These are phyloP conservation scores for Leptoteleia sp. DNA, from an alignment of 1,140 invertebrate genomes.

Conservation along the genomic window DNA sequence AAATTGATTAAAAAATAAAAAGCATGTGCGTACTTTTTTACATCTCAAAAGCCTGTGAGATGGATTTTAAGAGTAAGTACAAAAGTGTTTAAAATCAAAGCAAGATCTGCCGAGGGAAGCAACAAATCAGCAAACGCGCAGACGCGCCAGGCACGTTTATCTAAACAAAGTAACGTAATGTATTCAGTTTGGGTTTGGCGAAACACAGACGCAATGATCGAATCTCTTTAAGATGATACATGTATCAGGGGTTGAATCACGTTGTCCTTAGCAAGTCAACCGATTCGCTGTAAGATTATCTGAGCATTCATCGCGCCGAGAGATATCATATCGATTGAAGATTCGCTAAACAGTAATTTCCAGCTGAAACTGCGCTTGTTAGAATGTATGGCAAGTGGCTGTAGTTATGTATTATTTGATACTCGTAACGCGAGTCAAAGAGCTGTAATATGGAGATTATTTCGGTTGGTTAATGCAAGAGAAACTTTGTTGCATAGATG, in stretches of 20 bases:
- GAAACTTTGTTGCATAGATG: conserved; percentile 61
- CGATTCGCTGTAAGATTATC: conserved; percentile 52
- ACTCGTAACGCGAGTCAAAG: conserved; percentile 59
- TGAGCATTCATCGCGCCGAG: conserved; percentile 35
- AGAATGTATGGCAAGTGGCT: conserved; percentile 52
- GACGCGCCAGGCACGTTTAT: not conserved
- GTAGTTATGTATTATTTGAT: conserved; percentile 59
- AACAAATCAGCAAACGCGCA: conserved; percentile 19
- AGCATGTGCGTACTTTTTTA: no score
- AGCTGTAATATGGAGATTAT: conserved; percentile 65
- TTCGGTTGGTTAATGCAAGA: conserved; percentile 59
- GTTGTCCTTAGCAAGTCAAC: conserved; percentile 47
- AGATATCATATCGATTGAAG: conserved; percentile 60
- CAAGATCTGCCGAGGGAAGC: conserved; percentile 2
- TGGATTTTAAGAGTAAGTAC: no score
- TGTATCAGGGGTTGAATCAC: conserved; percentile 33
- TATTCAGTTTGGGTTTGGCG: conserved; percentile 31
- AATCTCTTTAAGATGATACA: conserved; percentile 45
- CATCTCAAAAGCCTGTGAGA: no score
- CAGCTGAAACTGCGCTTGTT: conserved; percentile 58
- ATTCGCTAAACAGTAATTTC: conserved; percentile 62
- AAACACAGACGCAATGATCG: conserved; percentile 31
- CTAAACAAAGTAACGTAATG: conserved; percentile 39
- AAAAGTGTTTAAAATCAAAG: conserved; percentile 8
- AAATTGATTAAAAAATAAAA: no score